Percentiles rank a stretch among this genome's conserved stretches.
phyloP scores from a whole-genome alignment of 2,888 invertebrate species.

The Tipula vernalis region DNA sequence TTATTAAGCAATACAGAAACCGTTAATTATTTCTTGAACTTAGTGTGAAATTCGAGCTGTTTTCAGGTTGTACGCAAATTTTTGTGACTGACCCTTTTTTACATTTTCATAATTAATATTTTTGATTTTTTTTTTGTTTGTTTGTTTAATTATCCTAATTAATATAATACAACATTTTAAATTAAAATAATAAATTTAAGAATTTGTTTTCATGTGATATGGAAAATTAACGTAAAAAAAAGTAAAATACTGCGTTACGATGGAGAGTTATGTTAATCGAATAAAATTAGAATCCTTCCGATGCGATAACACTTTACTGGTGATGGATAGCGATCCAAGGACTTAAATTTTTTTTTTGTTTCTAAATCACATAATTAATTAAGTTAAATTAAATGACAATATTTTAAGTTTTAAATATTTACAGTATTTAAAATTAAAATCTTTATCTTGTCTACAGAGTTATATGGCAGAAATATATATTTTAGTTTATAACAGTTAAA shows the following conservation, averaged over 20 bases:
- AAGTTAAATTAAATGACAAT: not conserved
- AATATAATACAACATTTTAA: not conserved
- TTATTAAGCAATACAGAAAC: too few relatives aligned
- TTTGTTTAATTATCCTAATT: not conserved
- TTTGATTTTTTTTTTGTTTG: not conserved
- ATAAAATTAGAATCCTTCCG: not conserved
- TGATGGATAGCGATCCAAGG: not conserved
- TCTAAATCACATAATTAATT: not conserved
- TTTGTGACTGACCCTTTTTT: not conserved
- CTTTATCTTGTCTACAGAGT: not conserved
- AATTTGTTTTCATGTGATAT: not conserved
- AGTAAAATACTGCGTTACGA: not conserved
- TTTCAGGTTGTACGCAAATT: too few relatives aligned
- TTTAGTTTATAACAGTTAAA: not conserved
- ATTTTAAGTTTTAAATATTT: not conserved
- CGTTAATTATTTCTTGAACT: too few relatives aligned
- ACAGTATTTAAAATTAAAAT: not conserved
- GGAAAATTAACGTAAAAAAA: not conserved
- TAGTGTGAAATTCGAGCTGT: too few relatives aligned
- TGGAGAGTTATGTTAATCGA: not conserved
- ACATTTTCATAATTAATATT: not conserved
- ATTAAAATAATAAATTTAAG: not conserved
- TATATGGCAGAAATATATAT: not conserved
- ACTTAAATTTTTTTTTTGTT: not conserved
- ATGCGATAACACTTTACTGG: not conserved